Percentiles rank a stretch among this genome's conserved stretches.
These are phyloP conservation scores for Esox masquinongy DNA, from an alignment of 2,797 vertebrate genomes.

Conservation along the genomic window DNA sequence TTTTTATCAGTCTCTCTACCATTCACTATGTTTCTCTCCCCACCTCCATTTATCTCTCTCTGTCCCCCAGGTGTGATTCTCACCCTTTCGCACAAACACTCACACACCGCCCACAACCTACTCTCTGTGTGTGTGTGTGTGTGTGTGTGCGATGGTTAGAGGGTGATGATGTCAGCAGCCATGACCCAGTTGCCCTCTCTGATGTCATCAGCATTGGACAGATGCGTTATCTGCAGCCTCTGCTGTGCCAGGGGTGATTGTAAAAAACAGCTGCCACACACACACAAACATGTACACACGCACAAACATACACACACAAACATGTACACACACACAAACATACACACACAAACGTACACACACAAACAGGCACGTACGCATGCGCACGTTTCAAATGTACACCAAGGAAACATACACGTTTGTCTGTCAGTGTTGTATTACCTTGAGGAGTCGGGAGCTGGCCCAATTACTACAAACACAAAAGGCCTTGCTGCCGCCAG, in stretches of 20 bases:
- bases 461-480: background rate
- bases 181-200: conserved; percentile 6
- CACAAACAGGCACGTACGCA: background rate
- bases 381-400: background rate
- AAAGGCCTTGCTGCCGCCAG: background rate
- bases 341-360: background rate
- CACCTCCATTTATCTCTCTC: background rate
- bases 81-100: background rate
- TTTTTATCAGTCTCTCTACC: background rate
- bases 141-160: background rate
- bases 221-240: conserved; percentile 1
- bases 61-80: background rate
- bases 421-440: background rate
- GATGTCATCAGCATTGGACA: conserved; percentile 19
- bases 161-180: conserved; percentile 18
- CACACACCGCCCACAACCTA: background rate
- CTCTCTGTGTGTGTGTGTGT: background rate
- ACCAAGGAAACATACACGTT: too few species aligned
- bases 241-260: too few species aligned
- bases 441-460: background rate
- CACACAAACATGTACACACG: background rate
- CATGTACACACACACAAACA: background rate
- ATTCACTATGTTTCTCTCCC: background rate
- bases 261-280: too few species aligned
- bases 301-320: background rate